Evolutionary conservation across 2,797 vertebrate species (phyloP).

Genomic region (Artibeus jamaicensis): DNA sequence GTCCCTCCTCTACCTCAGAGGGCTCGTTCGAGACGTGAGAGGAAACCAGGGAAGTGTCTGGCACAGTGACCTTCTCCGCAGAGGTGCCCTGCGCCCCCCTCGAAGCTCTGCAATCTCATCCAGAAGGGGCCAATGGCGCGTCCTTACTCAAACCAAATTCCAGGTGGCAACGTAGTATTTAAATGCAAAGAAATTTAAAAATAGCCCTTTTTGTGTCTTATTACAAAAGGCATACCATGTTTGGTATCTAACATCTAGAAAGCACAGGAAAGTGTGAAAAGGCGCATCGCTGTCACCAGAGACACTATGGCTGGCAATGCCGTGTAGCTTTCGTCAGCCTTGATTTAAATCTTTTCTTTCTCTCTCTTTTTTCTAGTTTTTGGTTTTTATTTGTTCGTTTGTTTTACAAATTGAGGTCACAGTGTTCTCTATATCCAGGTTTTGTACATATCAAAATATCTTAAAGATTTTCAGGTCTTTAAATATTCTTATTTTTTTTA

Average conservation of each 20-base stretch:
- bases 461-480: background rate
- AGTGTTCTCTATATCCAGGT: background rate
- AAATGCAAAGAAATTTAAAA: background rate
- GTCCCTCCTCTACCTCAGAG: background rate
- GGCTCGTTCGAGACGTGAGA: background rate
- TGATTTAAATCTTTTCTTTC: background rate
- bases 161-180: background rate
- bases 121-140: background rate
- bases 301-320: background rate
- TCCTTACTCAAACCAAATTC: background rate
- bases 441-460: background rate
- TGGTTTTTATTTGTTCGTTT: background rate
- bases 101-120: background rate
- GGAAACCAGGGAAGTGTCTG: background rate
- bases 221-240: background rate
- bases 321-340: background rate
- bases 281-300: background rate
- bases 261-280: background rate
- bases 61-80: background rate
- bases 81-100: background rate
- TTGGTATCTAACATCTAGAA: background rate
- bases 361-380: background rate
- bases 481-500: background rate
- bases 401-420: background rate
- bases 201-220: background rate